A percentile compares a stretch with the other conserved stretches of the same genome.
Conservation (phyloP, 2,797 vertebrate genomes). For the Microchirus variegatus region DNA sequence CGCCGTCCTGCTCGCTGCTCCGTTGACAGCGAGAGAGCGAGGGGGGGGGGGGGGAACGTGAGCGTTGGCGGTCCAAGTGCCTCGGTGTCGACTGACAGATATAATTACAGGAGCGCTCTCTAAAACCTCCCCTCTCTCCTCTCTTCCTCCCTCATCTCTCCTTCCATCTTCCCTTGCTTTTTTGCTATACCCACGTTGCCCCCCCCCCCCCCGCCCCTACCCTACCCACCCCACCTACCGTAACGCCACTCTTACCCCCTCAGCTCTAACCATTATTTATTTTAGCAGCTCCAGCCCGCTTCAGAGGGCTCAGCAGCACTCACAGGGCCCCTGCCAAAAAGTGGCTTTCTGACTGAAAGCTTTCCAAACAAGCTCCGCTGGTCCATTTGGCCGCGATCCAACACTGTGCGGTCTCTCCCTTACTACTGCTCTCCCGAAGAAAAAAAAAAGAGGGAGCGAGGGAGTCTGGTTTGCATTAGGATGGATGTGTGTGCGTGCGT, state of each 20-base stretch:
- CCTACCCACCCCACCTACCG: slow-evolving; percentile 19
- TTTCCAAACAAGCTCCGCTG: slow-evolving; percentile 89
- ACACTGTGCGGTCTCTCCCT: slow-evolving; percentile 71
- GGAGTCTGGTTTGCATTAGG: slow-evolving; percentile 80
- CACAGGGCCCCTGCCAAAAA: slow-evolving; percentile 74
- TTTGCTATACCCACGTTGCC: slow-evolving; percentile 39
- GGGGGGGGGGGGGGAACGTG: slow-evolving; percentile 66
- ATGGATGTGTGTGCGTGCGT: slow-evolving; percentile 49
- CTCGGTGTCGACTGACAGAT: slow-evolving; percentile 84
- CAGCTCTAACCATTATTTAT: slow-evolving; percentile 81
- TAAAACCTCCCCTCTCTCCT: slow-evolving; percentile 36
- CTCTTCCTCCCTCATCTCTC: slow-evolving; percentile 16
- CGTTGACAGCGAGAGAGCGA: slow-evolving; percentile 56
- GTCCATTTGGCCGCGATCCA: slow-evolving; percentile 85
- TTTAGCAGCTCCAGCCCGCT: slow-evolving; percentile 83
- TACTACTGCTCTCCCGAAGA: slow-evolving; percentile 62
- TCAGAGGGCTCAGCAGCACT: slow-evolving; percentile 78
- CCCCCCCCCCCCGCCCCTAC: not conserved
- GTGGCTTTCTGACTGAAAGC: slow-evolving; percentile 89
- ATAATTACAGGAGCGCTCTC: slow-evolving; percentile 83
- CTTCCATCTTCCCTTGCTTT: slow-evolving; percentile 18
- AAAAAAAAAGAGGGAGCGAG: slow-evolving; percentile 64
- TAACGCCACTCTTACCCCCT: slow-evolving; percentile 73
- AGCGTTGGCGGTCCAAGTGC: slow-evolving; percentile 73
- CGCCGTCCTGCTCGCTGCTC: slow-evolving; percentile 11